Conservation (phyloP, 2,113 vertebrate species). For the Microcebus tavaratra region DNA sequence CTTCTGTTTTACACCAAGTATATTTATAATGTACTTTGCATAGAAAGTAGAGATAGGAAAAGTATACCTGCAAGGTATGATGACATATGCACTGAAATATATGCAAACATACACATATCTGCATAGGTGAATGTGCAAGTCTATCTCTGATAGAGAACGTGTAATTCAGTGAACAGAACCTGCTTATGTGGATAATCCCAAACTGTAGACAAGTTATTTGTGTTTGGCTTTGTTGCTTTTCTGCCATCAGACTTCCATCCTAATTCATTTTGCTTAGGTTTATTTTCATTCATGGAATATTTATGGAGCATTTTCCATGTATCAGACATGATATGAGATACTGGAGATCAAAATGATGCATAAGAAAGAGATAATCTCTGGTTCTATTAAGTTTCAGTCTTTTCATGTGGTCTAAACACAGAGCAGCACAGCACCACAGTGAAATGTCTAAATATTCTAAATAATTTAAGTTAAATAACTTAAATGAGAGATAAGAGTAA, state of each 20-base stretch:
- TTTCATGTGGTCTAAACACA: background rate
- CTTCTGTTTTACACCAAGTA: background rate
- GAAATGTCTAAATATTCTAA: background rate
- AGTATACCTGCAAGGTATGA: background rate
- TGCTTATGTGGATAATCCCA: background rate
- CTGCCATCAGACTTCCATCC: background rate
- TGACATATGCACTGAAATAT: background rate
- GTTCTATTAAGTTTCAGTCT: background rate
- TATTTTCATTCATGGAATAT: constrained; percentile 48
- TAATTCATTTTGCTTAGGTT: constrained; percentile 36
- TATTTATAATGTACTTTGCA: background rate
- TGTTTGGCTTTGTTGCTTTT: constrained; percentile 22
- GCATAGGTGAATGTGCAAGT: background rate
- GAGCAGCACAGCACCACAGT: background rate
- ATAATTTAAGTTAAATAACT: background rate
- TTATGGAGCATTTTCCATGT: constrained; percentile 9
- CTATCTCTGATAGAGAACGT: background rate
- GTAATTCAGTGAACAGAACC: background rate
- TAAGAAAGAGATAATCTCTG: background rate
- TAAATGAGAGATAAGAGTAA: background rate
- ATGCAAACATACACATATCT: background rate
- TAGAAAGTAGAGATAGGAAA: background rate
- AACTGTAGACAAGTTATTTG: background rate
- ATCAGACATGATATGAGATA: background rate
- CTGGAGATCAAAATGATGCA: constrained; percentile 32